Base-by-base conservation (phyloP, 2,797 vertebrate species). In the Myripristis murdjan region DNA sequence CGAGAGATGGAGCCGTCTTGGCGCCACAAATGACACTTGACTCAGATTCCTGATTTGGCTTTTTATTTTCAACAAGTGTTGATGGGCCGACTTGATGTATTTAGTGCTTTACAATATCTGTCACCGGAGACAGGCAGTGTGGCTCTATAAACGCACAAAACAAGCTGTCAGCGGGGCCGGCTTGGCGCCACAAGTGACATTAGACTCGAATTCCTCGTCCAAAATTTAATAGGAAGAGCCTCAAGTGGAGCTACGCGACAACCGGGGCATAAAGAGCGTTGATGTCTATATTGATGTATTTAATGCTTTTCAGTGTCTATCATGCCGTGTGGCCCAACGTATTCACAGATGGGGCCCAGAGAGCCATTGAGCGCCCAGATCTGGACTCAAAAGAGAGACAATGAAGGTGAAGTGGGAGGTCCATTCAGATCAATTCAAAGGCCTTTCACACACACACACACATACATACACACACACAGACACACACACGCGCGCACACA, bases 311-410 rank as follows among this genome's bases (percentile, higher is more conserved):
- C 83, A 87, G 64, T 64, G 59, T 84, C 76, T 26, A 69, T 83
- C 82, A 78, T 56, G 73, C 67, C 46, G 53, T 22, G 72, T 64
- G 72, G 76, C 51, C 67, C 56, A 61, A 51, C 49, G 68, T 83
- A 90, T 90, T 91, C 89, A 85, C 83, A 68, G 70, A 84, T 81
- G 89, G 75, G 86, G 77, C 89, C 88, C 79, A 5, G 70, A 41
- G 31, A 56, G 59, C 70, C 72, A 79, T 79, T 59, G 67, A 82
- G 74, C 61, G 74, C 55, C 49, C 49, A 28, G 62, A 74, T 83
- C 52, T 48, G 23, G 61, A 23, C 37, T 84, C 78, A 90, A 91
- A 72, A 49, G 78, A 70, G 60, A 49, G 20, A 89, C 79, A 82
- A 89, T 89, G 55, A 82, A 82, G 75, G 53, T 83, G 78, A 71